These are phyloP conservation scores for Porites lutea DNA, from an alignment of 64 coral and sea anemone genomes.

Conservation along the genomic window DNA sequence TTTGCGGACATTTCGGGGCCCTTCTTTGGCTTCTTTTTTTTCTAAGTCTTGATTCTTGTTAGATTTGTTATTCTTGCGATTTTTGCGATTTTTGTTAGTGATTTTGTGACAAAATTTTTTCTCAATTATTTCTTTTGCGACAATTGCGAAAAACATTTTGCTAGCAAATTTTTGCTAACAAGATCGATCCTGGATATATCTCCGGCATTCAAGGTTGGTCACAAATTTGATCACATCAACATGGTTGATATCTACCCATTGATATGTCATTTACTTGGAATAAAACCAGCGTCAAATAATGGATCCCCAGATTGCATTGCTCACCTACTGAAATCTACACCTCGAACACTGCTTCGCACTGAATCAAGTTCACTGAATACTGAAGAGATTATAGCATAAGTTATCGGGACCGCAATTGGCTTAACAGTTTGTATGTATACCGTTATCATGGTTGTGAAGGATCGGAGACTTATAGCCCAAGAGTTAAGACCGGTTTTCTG, in stretches of 20 bases:
- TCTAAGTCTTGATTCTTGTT: too few relatives aligned
- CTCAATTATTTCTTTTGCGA: too few relatives aligned
- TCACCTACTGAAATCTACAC: slow-evolving; percentile 37
- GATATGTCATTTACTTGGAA: slow-evolving; percentile 79
- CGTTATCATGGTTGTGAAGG: not conserved
- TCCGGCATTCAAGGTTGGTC: slow-evolving; percentile 80
- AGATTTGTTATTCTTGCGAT: too few relatives aligned
- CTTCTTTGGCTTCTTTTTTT: too few relatives aligned
- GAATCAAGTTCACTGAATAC: not conserved
- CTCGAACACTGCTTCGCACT: not conserved
- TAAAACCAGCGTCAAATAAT: slow-evolving; percentile 70
- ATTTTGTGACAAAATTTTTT: too few relatives aligned
- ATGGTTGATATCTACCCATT: slow-evolving; percentile 80
- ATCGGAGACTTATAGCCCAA: not conserved
- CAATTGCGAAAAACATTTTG: too few relatives aligned
- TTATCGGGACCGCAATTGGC: slow-evolving; percentile 8
- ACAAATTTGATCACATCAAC: slow-evolving; percentile 48
- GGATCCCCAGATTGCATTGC: slow-evolving; percentile 48
- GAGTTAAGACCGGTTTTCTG: too few relatives aligned
- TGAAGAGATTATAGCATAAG: slow-evolving; percentile 22
- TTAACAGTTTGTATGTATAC: slow-evolving; percentile 37
- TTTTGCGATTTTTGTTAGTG: too few relatives aligned
- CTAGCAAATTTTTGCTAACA: too few relatives aligned
- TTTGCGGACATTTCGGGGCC: too few relatives aligned
- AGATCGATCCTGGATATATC: too few relatives aligned